A percentile compares a stretch with the other conserved stretches of the same genome.
Conservation (phyloP, 2,888 invertebrate genomes). For the Drosophila infuscata region DNA sequence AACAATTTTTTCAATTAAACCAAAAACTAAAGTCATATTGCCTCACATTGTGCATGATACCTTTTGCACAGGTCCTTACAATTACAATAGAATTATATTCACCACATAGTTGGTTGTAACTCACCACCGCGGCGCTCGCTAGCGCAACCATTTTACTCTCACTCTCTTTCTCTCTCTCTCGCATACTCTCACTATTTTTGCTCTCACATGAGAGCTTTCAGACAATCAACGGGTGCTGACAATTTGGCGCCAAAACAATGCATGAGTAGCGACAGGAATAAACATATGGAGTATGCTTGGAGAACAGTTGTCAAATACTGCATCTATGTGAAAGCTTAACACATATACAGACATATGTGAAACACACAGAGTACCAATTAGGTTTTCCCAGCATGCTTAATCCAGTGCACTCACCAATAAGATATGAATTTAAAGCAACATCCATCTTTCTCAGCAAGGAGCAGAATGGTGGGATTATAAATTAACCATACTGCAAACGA, state of each 20-base stretch:
- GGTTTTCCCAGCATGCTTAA: not conserved
- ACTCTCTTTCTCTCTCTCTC: not conserved
- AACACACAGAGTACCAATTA: not conserved
- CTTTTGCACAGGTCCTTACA: conserved; percentile 27
- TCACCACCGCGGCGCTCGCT: conserved; percentile 24
- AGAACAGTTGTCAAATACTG: not conserved
- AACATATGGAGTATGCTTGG: not conserved
- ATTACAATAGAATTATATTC: conserved; percentile 5
- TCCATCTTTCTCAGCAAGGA: not conserved
- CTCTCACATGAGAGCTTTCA: conserved; percentile 17
- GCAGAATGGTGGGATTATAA: not conserved
- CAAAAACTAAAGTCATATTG: not conserved
- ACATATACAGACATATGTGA: not conserved
- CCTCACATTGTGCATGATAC: not conserved
- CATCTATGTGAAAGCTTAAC: not conserved
- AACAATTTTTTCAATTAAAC: not conserved
- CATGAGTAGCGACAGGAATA: not conserved
- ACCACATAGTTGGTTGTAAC: conserved; percentile 15
- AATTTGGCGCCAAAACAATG: conserved; percentile 62
- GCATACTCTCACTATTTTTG: conserved; percentile 1
- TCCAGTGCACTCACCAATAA: not conserved
- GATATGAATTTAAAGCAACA: not conserved
- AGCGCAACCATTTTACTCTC: not conserved
- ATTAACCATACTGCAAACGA: not conserved
- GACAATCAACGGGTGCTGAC: conserved; percentile 7